Conservation (phyloP, 2,113 vertebrate species). For the Dissostichus mawsoni region DNA sequence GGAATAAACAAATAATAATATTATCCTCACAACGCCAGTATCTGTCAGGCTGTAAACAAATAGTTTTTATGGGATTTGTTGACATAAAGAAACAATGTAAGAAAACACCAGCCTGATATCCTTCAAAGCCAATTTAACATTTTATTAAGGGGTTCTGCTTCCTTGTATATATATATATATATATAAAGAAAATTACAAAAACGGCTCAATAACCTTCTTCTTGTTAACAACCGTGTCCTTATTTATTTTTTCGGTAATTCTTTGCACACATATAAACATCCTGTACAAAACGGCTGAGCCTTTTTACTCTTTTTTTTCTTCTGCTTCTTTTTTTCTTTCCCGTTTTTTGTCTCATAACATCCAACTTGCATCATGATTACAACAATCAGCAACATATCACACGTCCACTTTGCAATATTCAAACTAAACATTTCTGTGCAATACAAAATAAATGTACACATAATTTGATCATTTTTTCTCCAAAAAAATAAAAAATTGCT, state of each 20-base stretch:
- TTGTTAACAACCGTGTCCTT: constrained; percentile 66
- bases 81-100: neutral
- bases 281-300: constrained; percentile 89
- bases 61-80: neutral
- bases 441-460: constrained; percentile 92
- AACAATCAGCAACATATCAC: constrained; percentile 87
- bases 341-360: constrained; percentile 74
- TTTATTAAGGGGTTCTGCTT: neutral
- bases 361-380: constrained; percentile 86
- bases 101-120: neutral
- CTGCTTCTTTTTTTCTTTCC: constrained; percentile 72
- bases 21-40: neutral
- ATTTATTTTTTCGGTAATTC: constrained; percentile 88
- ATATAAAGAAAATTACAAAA: constrained; percentile 14
- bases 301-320: constrained; percentile 79
- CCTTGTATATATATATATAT: neutral
- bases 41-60: too few relatives aligned
- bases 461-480: constrained; percentile 76
- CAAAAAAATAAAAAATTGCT: constrained; percentile 87
- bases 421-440: constrained; percentile 89
- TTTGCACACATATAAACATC: constrained; percentile 92
- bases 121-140: neutral
- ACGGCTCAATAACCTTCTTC: neutral
- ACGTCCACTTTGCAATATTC: constrained; percentile 88
- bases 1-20: too few relatives aligned